These are phyloP conservation scores for Gulo gulo DNA, from an alignment of 2,113 vertebrate genomes.

Conservation along the genomic window DNA sequence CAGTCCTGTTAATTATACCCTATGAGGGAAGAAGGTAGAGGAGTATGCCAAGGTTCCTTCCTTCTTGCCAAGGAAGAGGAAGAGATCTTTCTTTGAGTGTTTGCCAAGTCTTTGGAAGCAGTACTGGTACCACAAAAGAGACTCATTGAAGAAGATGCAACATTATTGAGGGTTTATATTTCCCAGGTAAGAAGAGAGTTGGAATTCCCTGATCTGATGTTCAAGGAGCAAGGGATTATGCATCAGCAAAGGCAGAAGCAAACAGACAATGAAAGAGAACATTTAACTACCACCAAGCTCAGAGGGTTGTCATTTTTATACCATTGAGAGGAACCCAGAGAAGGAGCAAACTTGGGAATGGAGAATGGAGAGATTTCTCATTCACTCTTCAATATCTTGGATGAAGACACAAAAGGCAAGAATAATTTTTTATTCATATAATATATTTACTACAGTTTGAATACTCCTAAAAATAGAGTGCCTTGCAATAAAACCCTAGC, in stretches of 20 bases:
- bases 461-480: not conserved
- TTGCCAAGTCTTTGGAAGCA: not conserved
- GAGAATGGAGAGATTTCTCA: not conserved
- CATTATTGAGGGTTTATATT: not conserved
- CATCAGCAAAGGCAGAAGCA: not conserved
- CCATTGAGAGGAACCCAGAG: not conserved
- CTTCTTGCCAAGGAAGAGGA: not conserved
- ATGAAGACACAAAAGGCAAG: constrained; percentile 24
- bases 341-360: not conserved
- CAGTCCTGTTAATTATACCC: accelerated
- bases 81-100: accelerated
- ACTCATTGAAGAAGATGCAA: not conserved
- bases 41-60: accelerated
- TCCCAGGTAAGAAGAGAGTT: not conserved
- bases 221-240: not conserved
- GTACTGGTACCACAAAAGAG: too few relatives aligned
- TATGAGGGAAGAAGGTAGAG: not conserved
- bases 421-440: not conserved
- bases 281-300: not conserved
- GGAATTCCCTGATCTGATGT: not conserved
- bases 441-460: not conserved
- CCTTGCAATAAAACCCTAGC: not conserved
- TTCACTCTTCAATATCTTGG: not conserved
- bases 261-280: not conserved
- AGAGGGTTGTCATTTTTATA: not conserved